Evolutionary conservation across 2,888 invertebrate genomes (phyloP).

Genomic region (Merodon equestris): DNA sequence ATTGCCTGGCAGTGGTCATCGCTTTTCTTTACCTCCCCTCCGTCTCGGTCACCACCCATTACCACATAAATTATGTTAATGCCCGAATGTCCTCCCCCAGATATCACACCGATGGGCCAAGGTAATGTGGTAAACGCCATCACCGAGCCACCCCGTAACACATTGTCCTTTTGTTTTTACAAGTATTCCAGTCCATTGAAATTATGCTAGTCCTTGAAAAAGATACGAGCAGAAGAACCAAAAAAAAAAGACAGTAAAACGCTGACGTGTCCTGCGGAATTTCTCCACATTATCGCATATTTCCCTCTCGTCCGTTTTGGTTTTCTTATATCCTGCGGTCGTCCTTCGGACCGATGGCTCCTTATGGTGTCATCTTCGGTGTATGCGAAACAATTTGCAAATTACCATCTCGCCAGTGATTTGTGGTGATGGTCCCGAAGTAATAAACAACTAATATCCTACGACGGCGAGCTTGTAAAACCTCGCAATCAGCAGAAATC

Average conservation of each 20-base stretch:
- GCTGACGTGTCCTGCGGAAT: slow-evolving; percentile 55
- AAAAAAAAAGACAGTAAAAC: slow-evolving; percentile 9
- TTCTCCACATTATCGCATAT: slow-evolving; percentile 38
- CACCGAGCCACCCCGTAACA: slow-evolving; percentile 11
- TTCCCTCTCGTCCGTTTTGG: slow-evolving; percentile 17
- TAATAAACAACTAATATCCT: slow-evolving; percentile 66
- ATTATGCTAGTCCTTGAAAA: slow-evolving; percentile 32
- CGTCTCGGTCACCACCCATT: slow-evolving; percentile 47
- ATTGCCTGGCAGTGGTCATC: slow-evolving; percentile 61
- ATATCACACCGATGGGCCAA: slow-evolving; percentile 43
- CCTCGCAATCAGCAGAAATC: slow-evolving; percentile 53
- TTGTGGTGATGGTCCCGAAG: slow-evolving; percentile 49
- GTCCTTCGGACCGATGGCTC: slow-evolving; percentile 44
- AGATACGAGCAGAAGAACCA: neutral
- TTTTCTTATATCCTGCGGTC: slow-evolving; percentile 15
- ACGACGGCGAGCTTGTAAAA: slow-evolving; percentile 29
- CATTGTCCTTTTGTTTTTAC: slow-evolving; percentile 60
- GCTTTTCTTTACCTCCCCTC: slow-evolving; percentile 21
- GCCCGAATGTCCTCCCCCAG: slow-evolving; percentile 57
- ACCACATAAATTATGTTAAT: slow-evolving; percentile 69
- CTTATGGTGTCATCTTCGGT: slow-evolving; percentile 65
- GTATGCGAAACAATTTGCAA: slow-evolving; percentile 55
- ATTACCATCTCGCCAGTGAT: slow-evolving; percentile 59
- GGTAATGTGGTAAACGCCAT: slow-evolving; percentile 56
- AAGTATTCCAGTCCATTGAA: slow-evolving; percentile 14